Conservation (phyloP, 2,888 invertebrate species). For the Phyllotreta cruciferae region DNA sequence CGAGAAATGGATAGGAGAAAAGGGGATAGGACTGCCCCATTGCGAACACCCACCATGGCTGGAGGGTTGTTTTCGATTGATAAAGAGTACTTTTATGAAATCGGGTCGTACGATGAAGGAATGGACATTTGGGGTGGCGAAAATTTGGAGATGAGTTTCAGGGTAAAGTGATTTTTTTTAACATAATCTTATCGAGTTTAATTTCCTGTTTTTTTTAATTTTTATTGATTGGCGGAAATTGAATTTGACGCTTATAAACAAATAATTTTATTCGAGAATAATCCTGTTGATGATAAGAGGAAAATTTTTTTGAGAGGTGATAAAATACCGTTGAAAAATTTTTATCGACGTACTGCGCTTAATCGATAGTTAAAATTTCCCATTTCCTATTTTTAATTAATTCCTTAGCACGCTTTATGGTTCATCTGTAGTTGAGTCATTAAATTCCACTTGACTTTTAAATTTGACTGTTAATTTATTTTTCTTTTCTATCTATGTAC, state of each 20-base stretch:
- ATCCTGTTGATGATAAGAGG: too few relatives aligned
- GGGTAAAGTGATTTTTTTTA: constrained; percentile 64
- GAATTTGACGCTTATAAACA: too few relatives aligned
- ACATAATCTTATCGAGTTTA: neutral
- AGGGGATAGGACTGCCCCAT: constrained; percentile 90
- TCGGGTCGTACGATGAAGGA: constrained; percentile 98
- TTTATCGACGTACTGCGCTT: neutral
- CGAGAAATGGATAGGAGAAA: constrained; percentile 94
- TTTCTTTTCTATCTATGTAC: too few relatives aligned
- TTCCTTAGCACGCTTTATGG: too few relatives aligned
- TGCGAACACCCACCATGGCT: constrained; percentile 98
- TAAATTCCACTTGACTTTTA: too few relatives aligned
- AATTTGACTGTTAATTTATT: too few relatives aligned
- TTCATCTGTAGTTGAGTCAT: too few relatives aligned
- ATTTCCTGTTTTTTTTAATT: neutral
- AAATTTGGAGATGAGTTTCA: constrained; percentile 93
- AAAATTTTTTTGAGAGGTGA: too few relatives aligned
- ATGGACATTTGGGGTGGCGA: constrained; percentile 99
- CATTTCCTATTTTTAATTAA: constrained; percentile 3
- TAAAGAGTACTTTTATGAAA: constrained; percentile 94
- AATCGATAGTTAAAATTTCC: neutral
- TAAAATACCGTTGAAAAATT: too few relatives aligned
- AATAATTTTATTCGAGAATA: too few relatives aligned
- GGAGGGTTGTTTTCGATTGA: constrained; percentile 96
- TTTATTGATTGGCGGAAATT: neutral